Conservation (phyloP, 2,797 vertebrate genomes). For the Manis javanica region DNA sequence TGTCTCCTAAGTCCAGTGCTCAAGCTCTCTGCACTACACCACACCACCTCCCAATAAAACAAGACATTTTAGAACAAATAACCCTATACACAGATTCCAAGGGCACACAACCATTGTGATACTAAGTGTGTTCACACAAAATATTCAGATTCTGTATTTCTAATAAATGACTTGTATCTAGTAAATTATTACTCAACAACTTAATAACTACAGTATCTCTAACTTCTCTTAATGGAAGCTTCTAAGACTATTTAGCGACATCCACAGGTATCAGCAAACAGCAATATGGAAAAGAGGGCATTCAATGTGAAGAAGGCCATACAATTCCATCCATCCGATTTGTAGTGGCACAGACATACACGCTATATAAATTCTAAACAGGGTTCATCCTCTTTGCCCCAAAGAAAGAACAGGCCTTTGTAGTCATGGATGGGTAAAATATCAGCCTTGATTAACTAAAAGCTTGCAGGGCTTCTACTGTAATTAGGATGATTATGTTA, state of each 20-base stretch:
- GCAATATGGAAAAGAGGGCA: slow-evolving; percentile 1
- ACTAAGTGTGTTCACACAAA: neutral
- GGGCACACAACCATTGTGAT: neutral
- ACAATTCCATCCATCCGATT: neutral
- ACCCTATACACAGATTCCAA: neutral
- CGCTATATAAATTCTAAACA: slow-evolving; percentile 39
- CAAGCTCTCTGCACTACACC: neutral
- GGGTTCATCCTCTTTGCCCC: neutral
- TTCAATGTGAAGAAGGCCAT: neutral
- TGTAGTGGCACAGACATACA: neutral
- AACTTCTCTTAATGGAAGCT: slow-evolving; percentile 44
- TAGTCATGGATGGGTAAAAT: neutral
- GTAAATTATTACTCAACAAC: neutral
- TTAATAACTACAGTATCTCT: neutral
- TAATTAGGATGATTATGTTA: neutral
- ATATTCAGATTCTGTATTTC: slow-evolving; percentile 7
- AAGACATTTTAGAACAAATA: neutral
- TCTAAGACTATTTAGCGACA: slow-evolving; percentile 18
- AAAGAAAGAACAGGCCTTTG: slow-evolving; percentile 43
- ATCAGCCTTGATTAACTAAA: slow-evolving; percentile 23
- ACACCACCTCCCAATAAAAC: neutral
- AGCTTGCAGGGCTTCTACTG: neutral
- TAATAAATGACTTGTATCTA: slow-evolving; percentile 42
- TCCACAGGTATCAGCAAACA: neutral
- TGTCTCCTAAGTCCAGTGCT: neutral